phyloP scores from a whole-genome alignment of 2,797 vertebrate genomes.

The Hipposideros larvatus region DNA sequence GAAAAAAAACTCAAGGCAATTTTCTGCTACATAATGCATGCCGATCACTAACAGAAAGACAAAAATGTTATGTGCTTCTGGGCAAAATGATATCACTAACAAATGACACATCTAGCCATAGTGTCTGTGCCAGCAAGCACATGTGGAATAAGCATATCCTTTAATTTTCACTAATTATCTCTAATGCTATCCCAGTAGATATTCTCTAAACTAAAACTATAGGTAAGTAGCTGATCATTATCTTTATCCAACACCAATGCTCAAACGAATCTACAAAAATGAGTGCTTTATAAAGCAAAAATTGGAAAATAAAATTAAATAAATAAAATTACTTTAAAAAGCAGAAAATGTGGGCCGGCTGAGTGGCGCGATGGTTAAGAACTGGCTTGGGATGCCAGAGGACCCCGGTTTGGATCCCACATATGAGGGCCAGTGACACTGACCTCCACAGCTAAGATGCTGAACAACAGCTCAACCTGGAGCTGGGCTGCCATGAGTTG shows the following conservation, averaged over 20 bases:
- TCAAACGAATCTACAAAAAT: not conserved
- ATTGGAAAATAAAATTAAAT: not conserved
- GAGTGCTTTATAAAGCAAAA: not conserved
- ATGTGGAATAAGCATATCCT: not conserved
- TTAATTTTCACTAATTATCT: not conserved
- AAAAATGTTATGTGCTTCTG: not conserved
- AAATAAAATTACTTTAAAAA: not conserved
- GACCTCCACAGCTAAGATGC: too few relatives aligned
- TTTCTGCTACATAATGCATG: conserved; percentile 15
- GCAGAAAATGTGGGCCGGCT: not conserved
- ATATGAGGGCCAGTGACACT: too few relatives aligned
- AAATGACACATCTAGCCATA: not conserved
- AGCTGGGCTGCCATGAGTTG: too few relatives aligned
- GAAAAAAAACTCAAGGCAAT: not conserved
- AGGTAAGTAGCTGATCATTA: not conserved
- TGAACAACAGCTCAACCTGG: too few relatives aligned
- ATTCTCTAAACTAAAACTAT: not conserved
- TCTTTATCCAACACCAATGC: not conserved
- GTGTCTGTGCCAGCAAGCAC: not conserved
- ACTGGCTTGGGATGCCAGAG: too few relatives aligned
- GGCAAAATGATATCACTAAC: not conserved
- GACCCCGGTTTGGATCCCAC: too few relatives aligned
- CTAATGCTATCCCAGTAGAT: not conserved
- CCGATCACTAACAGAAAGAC: conserved; percentile 18
- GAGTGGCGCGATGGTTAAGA: too few relatives aligned